phyloP scores from a whole-genome alignment of 2,888 invertebrate species.

The Pollenia amentaria region DNA sequence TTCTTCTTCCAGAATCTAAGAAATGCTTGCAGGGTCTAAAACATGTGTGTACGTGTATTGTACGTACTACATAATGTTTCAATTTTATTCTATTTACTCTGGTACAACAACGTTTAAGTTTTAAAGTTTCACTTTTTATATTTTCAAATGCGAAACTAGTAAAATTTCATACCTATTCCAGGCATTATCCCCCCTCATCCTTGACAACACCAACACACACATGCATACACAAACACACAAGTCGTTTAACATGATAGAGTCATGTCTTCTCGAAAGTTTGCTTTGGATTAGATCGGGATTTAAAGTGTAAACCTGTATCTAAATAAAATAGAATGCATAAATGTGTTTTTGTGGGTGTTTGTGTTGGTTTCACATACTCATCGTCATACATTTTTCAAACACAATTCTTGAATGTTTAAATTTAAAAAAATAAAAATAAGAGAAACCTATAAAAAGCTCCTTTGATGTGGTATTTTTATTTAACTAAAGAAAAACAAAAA shows the following conservation, averaged over 20 bases:
- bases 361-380: neutral
- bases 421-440: neutral
- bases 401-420: neutral
- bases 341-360: neutral
- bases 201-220: neutral
- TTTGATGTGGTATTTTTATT: constrained; percentile 44
- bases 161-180: neutral
- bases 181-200: too few relatives aligned
- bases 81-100: constrained; percentile 43
- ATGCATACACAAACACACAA: neutral
- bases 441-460: neutral
- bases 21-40: too few relatives aligned
- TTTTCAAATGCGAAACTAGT: neutral
- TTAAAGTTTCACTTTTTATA: constrained; percentile 46
- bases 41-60: neutral
- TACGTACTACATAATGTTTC: constrained; percentile 18
- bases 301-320: constrained; percentile 37
- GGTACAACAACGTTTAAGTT: constrained; percentile 12
- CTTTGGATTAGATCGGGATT: constrained; percentile 46
- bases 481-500: neutral
- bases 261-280: constrained; percentile 55
- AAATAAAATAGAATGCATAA: neutral
- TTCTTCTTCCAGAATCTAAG: too few relatives aligned
- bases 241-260: constrained; percentile 45
- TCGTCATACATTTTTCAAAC: neutral